Conservation (phyloP, 2,888 invertebrate genomes). For the Drosophila eohydei region DNA sequence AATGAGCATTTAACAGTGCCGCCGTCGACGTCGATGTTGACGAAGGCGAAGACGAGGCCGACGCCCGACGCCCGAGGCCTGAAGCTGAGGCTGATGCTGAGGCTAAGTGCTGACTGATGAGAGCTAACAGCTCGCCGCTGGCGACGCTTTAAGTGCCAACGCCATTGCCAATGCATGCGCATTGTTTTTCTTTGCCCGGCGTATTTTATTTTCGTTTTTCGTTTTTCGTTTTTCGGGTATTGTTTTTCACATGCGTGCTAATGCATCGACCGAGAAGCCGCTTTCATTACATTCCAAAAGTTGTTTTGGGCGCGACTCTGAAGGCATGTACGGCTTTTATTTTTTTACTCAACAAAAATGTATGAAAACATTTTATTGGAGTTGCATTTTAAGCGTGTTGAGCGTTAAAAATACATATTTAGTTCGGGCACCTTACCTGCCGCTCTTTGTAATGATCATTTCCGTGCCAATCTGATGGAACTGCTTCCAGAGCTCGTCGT, state of each 20-base stretch:
- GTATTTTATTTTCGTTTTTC: neutral
- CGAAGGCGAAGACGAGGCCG: slow-evolving; percentile 5
- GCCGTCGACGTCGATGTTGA: slow-evolving; percentile 18
- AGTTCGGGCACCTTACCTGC: slow-evolving; percentile 87
- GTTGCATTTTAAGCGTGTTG: neutral
- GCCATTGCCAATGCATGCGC: slow-evolving; percentile 30
- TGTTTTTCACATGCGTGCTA: slow-evolving; percentile 71
- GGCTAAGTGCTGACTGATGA: slow-evolving; percentile 25
- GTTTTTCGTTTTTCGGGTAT: slow-evolving; percentile 36
- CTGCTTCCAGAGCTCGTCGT: slow-evolving; percentile 89
- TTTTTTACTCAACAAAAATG: slow-evolving; percentile 5
- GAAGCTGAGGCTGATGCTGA: slow-evolving; percentile 11
- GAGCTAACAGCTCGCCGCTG: slow-evolving; percentile 28
- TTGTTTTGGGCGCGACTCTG: slow-evolving; percentile 57
- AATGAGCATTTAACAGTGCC: slow-evolving; percentile 80
- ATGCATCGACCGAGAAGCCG: slow-evolving; percentile 49
- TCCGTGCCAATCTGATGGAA: slow-evolving; percentile 90
- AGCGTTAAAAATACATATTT: neutral
- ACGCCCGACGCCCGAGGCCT: slow-evolving; percentile 3
- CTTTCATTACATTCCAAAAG: slow-evolving; percentile 47
- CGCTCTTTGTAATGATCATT: slow-evolving; percentile 92
- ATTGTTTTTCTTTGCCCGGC: slow-evolving; percentile 60
- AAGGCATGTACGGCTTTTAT: slow-evolving; percentile 12
- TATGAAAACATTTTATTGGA: slow-evolving; percentile 4
- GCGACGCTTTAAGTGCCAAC: slow-evolving; percentile 65